These are phyloP conservation scores for Merops nubicus DNA, from an alignment of 2,113 vertebrate genomes.

Conservation along the genomic window DNA sequence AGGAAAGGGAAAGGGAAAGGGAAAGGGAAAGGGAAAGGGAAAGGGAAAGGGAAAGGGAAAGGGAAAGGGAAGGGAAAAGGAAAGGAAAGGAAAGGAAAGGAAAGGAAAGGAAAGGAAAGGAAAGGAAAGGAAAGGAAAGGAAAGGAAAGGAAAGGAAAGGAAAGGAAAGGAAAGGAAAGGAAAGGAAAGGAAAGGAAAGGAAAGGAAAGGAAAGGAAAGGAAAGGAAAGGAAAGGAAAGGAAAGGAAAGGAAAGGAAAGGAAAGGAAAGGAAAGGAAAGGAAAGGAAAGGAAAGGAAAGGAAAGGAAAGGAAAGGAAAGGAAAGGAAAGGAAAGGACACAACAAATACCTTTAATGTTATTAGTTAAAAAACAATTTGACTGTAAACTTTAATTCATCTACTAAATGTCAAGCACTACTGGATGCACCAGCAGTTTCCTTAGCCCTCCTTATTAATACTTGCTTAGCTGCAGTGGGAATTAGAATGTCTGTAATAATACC, in stretches of 20 bases:
- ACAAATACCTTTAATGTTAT: constrained; percentile 2
- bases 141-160: background rate
- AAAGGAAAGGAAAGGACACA: fast-evolving
- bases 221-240: fast-evolving
- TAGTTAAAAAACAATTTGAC: constrained; percentile 33
- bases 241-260: fast-evolving
- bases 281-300: fast-evolving
- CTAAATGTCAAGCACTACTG: constrained; percentile 51
- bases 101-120: background rate
- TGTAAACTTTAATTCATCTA: constrained; percentile 51
- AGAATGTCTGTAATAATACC: constrained; percentile 55
- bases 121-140: background rate
- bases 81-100: fast-evolving
- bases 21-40: background rate
- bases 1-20: fast-evolving
- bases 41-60: fast-evolving
- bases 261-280: fast-evolving
- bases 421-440: constrained; percentile 19
- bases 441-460: constrained; percentile 43
- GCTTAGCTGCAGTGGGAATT: constrained; percentile 58
- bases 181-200: too few relatives aligned
- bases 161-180: fast-evolving
- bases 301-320: background rate
- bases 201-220: background rate
- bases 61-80: too few relatives aligned